phyloP scores from a whole-genome alignment of 2,888 invertebrate genomes.

The Brachynemurus nebulosus region DNA sequence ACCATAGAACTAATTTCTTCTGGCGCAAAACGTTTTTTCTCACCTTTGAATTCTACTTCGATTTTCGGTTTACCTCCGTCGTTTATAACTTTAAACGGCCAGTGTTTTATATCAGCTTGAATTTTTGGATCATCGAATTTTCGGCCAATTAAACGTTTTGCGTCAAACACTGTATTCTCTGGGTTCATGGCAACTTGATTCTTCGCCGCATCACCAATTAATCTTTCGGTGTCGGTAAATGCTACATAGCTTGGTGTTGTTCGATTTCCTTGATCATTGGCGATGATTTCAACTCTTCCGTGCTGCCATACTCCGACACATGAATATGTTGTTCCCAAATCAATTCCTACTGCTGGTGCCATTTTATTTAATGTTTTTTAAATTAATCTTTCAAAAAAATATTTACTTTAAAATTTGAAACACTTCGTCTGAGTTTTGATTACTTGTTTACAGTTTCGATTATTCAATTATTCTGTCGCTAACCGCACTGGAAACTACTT shows the following conservation, averaged over 20 bases:
- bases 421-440: neutral
- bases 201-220: slow-evolving; percentile 52
- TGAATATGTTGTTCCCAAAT: slow-evolving; percentile 79
- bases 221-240: slow-evolving; percentile 48
- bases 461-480: neutral
- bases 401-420: neutral
- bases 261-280: slow-evolving; percentile 52
- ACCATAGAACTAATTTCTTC: slow-evolving; percentile 62
- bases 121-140: slow-evolving; percentile 55
- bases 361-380: slow-evolving; percentile 2
- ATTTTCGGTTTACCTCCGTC: slow-evolving; percentile 48
- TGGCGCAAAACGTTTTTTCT: slow-evolving; percentile 47
- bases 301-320: slow-evolving; percentile 74
- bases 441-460: neutral
- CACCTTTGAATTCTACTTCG: slow-evolving; percentile 46
- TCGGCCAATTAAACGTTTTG: slow-evolving; percentile 47
- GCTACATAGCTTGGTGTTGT: slow-evolving; percentile 61
- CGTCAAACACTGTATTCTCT: slow-evolving; percentile 53
- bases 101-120: slow-evolving; percentile 60
- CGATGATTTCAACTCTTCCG: slow-evolving; percentile 61
- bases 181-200: slow-evolving; percentile 57
- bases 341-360: slow-evolving; percentile 51
- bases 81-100: slow-evolving; percentile 57
- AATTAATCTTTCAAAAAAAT: neutral
- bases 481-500: neutral